Evolutionary conservation across 1,140 invertebrate genomes (phyloP), one percentile per base, ranked within the genome.

Genomic region (Oreohelix idahoensis): DNA sequence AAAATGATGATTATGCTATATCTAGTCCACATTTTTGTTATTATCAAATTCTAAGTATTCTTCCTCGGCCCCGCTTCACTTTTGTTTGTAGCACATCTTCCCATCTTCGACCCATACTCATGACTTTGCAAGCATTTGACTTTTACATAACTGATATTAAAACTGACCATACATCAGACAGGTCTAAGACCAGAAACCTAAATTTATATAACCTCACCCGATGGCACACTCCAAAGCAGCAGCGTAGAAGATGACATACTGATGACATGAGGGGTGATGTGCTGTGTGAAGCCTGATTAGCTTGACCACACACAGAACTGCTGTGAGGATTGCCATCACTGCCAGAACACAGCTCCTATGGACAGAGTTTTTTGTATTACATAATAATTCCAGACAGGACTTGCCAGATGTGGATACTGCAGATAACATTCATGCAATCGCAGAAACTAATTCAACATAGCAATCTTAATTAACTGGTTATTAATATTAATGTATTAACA

Each of bases 191-290:
- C n/a, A n/a, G n/a, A n/a, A n/a, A n/a, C n/a, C n/a, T n/a, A n/a
- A n/a, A 63, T 38, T 23, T 20, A 83, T 73, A 53, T 39, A 53
- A 63, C 90, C 89, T 92, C 91, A 94, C 94, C 93, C 93, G 39
- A 93, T 88, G 58, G 93, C 90, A 86, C 92, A 93, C 87, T 94
- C 91, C 49, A 94, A 84, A 20, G 92, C 91, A 42, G 94, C 93
- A 23, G 92, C 89, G 82, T 94, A 94, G 87, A 94, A 94, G 83
- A 94, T 93, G 51, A 92, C 88, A 89, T 93, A 94, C 84, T 94
- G 94, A 86, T 94, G 93, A 85, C 93, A 91, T 83, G 93, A 92
- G 8, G 92, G 92, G 86, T 94, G 93, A 39, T 91, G 91, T 71
- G 92, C 90, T 35, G 92, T 87, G 87, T 94, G 94, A 32, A 94